These are phyloP conservation scores for Hypothenemus hampei DNA, from an alignment of 1,140 invertebrate genomes.

Conservation along the genomic window DNA sequence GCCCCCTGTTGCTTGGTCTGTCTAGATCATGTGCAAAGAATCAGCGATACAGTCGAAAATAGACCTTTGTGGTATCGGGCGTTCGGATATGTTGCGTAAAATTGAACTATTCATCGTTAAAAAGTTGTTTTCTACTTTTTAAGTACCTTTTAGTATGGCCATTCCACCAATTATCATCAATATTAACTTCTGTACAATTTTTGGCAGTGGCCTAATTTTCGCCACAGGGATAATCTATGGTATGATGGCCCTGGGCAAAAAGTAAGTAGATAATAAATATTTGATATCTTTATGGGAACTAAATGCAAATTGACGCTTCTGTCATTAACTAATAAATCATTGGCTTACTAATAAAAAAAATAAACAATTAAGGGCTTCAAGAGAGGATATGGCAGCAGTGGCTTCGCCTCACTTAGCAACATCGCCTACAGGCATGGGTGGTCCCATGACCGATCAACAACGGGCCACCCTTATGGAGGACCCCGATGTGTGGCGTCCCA, in stretches of 20 bases:
- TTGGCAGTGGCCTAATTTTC: conserved; percentile 86
- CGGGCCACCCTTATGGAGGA: conserved; percentile 77
- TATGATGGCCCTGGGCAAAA: conserved; percentile 87
- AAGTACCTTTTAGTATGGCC: conserved; percentile 58
- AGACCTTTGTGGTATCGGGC: conserved; percentile 88
- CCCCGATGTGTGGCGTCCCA: conserved; percentile 83
- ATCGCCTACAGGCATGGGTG: conserved; percentile 54
- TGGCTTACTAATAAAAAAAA: background rate
- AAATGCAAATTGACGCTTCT: too few species aligned
- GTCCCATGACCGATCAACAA: conserved; percentile 58
- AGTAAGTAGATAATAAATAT: conserved; percentile 59
- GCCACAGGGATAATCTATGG: conserved; percentile 85
- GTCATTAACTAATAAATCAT: conserved; percentile 8
- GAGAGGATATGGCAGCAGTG: conserved; percentile 76
- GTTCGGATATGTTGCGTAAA: conserved; percentile 79
- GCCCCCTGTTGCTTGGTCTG: conserved; percentile 94
- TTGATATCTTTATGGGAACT: background rate
- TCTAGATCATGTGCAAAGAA: conserved; percentile 82
- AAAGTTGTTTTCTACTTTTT: conserved; percentile 4
- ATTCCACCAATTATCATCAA: conserved; percentile 75
- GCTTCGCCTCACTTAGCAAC: conserved; percentile 59
- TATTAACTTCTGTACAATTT: conserved; percentile 67
- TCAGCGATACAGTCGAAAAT: conserved; percentile 75
- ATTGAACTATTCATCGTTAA: conserved; percentile 33
- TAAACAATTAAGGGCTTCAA: conserved; percentile 61